These are phyloP conservation scores for Cyanistes caeruleus DNA, from an alignment of 2,113 vertebrate genomes.

Conservation along the genomic window DNA sequence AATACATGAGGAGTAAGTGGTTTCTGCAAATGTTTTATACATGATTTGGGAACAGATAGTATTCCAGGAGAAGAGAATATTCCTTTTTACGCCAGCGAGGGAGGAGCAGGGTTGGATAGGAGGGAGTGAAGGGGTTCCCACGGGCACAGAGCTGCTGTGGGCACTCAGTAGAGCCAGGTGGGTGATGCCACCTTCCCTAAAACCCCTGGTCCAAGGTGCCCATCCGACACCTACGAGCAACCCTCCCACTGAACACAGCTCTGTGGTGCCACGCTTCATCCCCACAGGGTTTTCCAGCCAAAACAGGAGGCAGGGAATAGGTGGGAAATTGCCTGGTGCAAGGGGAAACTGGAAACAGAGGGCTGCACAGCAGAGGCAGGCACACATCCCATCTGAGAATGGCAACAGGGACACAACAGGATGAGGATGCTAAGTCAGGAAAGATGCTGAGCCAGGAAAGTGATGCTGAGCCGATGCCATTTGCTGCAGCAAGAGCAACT, in stretches of 20 bases:
- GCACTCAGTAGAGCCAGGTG: accelerated
- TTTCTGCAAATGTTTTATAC: slow-evolving; percentile 82
- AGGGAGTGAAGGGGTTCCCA: not conserved
- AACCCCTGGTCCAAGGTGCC: not conserved
- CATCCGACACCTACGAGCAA: accelerated
- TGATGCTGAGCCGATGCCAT: not conserved
- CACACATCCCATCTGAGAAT: accelerated
- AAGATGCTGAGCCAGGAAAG: not conserved
- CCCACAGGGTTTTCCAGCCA: not conserved
- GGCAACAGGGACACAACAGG: accelerated
- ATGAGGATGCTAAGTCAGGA: not conserved
- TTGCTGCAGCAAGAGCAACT: not conserved
- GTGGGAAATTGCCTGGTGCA: not conserved
- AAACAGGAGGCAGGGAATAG: not conserved
- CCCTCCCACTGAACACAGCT: accelerated
- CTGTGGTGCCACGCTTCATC: accelerated
- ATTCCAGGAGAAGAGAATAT: not conserved
- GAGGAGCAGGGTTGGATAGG: not conserved
- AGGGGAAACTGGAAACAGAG: not conserved
- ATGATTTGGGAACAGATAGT: slow-evolving; percentile 71
- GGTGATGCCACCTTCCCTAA: not conserved
- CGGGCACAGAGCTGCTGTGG: accelerated
- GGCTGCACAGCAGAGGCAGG: not conserved
- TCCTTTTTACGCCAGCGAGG: not conserved
- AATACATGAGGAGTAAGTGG: slow-evolving; percentile 80